Percentiles rank a stretch among this genome's conserved stretches.
These are phyloP conservation scores for Drosophila simulans DNA, from an alignment of 1,140 invertebrate species.

Conservation along the genomic window DNA sequence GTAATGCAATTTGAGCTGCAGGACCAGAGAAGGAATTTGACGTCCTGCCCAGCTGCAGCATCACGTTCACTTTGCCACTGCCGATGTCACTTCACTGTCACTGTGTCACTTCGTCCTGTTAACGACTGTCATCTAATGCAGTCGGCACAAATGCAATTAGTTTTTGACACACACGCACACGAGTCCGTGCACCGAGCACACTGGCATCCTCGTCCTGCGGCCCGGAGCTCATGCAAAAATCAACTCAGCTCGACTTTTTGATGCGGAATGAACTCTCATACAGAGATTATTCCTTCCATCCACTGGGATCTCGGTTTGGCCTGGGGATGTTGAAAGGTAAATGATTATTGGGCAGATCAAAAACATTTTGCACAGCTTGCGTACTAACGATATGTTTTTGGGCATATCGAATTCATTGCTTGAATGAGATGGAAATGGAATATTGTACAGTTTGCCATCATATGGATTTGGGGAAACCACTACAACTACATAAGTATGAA, in stretches of 20 bases:
- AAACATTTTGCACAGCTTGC: background rate
- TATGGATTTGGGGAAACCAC: background rate
- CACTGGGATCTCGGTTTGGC: background rate
- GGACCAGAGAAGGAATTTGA: constrained; percentile 19
- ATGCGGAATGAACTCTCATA: constrained; percentile 40
- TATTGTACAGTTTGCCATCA: too few species aligned
- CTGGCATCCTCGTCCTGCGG: constrained; percentile 1
- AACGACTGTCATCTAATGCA: constrained; percentile 49
- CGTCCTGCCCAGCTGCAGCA: constrained; percentile 15
- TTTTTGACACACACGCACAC: constrained; percentile 39
- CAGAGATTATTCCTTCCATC: background rate
- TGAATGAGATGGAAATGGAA: too few species aligned
- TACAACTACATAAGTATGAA: background rate
- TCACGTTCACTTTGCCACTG: constrained; percentile 45
- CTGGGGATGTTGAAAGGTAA: background rate
- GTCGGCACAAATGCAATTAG: constrained; percentile 68
- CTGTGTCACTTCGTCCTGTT: constrained; percentile 39
- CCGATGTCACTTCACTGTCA: constrained; percentile 52
- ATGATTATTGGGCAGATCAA: background rate
- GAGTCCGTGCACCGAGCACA: background rate
- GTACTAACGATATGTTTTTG: too few species aligned
- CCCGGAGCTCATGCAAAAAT: constrained; percentile 28
- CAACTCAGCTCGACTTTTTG: constrained; percentile 19
- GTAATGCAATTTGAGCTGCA: constrained; percentile 70
- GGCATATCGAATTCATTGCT: background rate